Conservation (phyloP, 2,113 vertebrate species). For the Motacilla tschutschensis region DNA sequence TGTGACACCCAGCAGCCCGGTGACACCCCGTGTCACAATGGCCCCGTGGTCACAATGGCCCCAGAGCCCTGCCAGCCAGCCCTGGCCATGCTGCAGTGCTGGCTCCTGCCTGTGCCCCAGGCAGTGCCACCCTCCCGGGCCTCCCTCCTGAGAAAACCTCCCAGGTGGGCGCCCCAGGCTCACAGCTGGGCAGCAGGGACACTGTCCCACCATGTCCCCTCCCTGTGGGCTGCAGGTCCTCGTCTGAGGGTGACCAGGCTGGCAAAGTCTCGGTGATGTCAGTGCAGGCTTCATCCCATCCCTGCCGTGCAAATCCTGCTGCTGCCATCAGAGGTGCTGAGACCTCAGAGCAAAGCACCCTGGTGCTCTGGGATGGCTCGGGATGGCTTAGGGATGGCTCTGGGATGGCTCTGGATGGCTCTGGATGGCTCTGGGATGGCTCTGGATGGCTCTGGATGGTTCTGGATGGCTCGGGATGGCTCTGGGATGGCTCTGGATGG, state of each 20-base stretch:
- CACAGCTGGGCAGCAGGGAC: neutral
- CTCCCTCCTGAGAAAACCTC: rapidly evolving
- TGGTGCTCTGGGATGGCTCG: rapidly evolving
- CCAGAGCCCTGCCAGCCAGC: rapidly evolving
- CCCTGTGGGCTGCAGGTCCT: neutral
- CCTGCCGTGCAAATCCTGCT: neutral
- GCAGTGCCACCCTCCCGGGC: rapidly evolving
- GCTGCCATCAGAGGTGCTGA: rapidly evolving
- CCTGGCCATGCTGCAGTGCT: neutral
- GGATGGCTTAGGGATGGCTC: neutral
- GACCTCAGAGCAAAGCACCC: neutral
- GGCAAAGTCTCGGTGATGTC: neutral
- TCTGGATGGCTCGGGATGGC: neutral
- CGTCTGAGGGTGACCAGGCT: neutral
- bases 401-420: neutral
- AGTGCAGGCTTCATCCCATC: neutral
- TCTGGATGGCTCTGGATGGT: neutral
- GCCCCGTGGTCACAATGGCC: neutral
- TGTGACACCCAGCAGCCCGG: too few species aligned
- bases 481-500: neutral
- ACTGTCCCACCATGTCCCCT: rapidly evolving
- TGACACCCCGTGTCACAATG: neutral
- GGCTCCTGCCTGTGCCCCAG: neutral
- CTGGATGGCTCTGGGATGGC: neutral
- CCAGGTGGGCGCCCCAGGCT: neutral